These are phyloP conservation scores for Caenorhabditis uteleia DNA, from an alignment of 2,888 invertebrate genomes.

Conservation along the genomic window DNA sequence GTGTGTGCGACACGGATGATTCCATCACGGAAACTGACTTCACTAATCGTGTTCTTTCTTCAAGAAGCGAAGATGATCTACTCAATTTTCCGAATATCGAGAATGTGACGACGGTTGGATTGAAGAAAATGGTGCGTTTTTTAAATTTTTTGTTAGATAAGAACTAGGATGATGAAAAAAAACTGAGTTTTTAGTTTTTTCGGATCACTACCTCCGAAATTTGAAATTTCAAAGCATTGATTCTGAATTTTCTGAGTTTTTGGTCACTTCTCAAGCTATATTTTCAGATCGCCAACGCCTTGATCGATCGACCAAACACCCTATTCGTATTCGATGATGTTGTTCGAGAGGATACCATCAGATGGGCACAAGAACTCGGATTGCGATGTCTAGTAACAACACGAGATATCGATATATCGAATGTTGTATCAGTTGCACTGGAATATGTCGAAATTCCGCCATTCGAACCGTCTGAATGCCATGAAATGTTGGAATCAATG, in stretches of 20 bases:
- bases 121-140: slow-evolving; percentile 31
- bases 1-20: slow-evolving; percentile 29
- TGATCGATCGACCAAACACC: slow-evolving; percentile 42
- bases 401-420: slow-evolving; percentile 24
- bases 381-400: slow-evolving; percentile 39
- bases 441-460: slow-evolving; percentile 31
- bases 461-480: slow-evolving; percentile 19
- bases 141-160: not conserved
- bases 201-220: too few species aligned
- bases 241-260: not conserved
- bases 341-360: slow-evolving; percentile 36
- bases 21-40: slow-evolving; percentile 24
- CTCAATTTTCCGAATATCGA: slow-evolving; percentile 31
- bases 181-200: too few species aligned
- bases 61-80: slow-evolving; percentile 35
- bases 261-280: too few species aligned
- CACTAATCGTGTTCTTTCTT: slow-evolving; percentile 24
- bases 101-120: slow-evolving; percentile 24
- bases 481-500: slow-evolving; percentile 12
- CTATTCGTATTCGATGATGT: slow-evolving; percentile 49
- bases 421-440: slow-evolving; percentile 22
- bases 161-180: not conserved
- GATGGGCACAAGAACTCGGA: slow-evolving; percentile 38
- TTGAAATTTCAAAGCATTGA: not conserved
- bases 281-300: slow-evolving; percentile 39